These are phyloP conservation scores for Muscicapa adusta DNA, from an alignment of 2,113 vertebrate genomes.

Conservation along the genomic window DNA sequence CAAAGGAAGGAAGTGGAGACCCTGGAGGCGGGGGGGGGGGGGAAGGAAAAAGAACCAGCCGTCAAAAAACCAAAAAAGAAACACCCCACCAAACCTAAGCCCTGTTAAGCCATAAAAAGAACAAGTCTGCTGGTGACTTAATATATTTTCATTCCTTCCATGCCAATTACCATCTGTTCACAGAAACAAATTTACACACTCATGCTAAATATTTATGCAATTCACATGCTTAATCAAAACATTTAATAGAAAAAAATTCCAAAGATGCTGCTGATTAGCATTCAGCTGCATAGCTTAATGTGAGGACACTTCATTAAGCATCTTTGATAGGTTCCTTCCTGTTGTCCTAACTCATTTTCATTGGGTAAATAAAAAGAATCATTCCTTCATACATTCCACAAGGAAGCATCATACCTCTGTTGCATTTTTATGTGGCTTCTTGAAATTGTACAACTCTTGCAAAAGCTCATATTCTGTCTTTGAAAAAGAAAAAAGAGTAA, in stretches of 20 bases:
- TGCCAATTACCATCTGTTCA: not conserved
- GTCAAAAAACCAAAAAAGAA: too few relatives aligned
- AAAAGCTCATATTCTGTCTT: constrained; percentile 90
- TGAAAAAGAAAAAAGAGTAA: not conserved
- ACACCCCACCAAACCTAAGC: not conserved
- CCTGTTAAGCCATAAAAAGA: not conserved
- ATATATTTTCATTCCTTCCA: not conserved
- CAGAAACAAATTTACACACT: not conserved
- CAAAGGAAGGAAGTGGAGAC: not conserved
- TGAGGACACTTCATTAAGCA: not conserved
- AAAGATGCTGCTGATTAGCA: not conserved
- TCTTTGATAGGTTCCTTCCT: not conserved
- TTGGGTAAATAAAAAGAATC: not conserved
- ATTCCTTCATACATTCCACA: not conserved
- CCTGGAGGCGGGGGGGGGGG: too few relatives aligned
- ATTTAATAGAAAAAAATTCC: not conserved
- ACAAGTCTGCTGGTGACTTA: not conserved
- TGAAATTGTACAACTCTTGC: constrained; percentile 88
- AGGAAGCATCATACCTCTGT: constrained; percentile 75
- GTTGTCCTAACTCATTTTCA: not conserved
- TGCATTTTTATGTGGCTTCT: constrained; percentile 73
- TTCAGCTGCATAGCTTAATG: not conserved
- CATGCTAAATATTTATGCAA: not conserved
- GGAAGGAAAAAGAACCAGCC: not conserved
- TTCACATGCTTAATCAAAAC: not conserved